phyloP scores from a whole-genome alignment of 1,140 invertebrate genomes.

The Lordiphosa clarofinis region DNA sequence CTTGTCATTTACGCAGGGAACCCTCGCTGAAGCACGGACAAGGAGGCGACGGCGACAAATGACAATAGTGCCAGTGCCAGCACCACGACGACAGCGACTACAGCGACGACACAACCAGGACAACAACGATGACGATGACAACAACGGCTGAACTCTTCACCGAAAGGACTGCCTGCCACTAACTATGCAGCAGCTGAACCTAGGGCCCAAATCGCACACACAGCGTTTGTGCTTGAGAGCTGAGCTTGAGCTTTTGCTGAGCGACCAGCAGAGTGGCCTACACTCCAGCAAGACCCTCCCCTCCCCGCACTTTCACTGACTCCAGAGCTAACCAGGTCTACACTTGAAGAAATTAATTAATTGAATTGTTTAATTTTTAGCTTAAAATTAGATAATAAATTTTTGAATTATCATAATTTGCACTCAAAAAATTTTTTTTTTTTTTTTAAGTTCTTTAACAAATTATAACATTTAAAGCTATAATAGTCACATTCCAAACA shows the following conservation, averaged over 20 bases:
- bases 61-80: constrained; percentile 33
- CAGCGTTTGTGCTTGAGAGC: constrained; percentile 29
- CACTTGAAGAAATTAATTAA: too few species aligned
- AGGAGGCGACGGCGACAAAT: constrained; percentile 21
- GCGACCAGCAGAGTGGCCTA: background rate
- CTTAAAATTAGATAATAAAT: too few species aligned
- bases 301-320: too few species aligned
- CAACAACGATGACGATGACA: constrained; percentile 6
- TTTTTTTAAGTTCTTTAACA: too few species aligned
- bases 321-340: too few species aligned
- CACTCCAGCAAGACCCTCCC: too few species aligned
- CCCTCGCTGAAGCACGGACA: constrained; percentile 26
- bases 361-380: too few species aligned
- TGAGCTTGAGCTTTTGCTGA: constrained; percentile 34
- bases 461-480: too few species aligned
- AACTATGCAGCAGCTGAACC: constrained; percentile 59
- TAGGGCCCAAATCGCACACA: constrained; percentile 26
- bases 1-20: constrained; percentile 58
- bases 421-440: too few species aligned
- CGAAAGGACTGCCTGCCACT: constrained; percentile 74
- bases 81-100: constrained; percentile 29
- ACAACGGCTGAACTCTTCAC: constrained; percentile 71
- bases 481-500: too few species aligned
- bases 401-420: too few species aligned
- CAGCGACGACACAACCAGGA: constrained; percentile 29